Base-by-base conservation (phyloP, 2,113 vertebrate species). In the Todiramphus chloris region DNA sequence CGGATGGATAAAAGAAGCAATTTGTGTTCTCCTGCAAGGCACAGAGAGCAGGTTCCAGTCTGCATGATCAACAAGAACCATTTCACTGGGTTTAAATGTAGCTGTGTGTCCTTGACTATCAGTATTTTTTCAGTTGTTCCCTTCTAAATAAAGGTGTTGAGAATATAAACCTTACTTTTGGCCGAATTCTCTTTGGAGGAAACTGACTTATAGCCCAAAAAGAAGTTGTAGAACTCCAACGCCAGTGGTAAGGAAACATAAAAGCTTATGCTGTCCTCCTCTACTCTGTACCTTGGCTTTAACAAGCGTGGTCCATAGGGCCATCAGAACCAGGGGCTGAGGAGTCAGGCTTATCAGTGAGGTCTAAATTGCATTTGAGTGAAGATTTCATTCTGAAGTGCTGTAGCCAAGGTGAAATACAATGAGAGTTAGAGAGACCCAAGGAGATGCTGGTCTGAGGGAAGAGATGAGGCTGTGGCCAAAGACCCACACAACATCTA, bases 331-430 rank as follows among this genome's bases (percentile, higher is more conserved):
- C 25, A 13, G 35, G 80, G 55, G 31, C 8, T 1, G 25, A 51
- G 53, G 44, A 24, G 31, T 27, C 31, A 31, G 8, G 21, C 19
- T 37, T 6, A 11, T 12, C 0, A 2, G 4, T 25, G 3, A 18
- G 15, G 30, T 30, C 55, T 43, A 31, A 60, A 35, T 35, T 35
- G 60, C 16, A 1, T 48, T 13, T 39, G 70, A 39, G 37, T 11
- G 43, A 15, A 23, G 19, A 12, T 53, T 59, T 37, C 28, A 23
- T 33, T 35, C 9, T 33, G 58, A 74, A 63, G 33, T 27, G 28
- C 23, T 50, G 50, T 27, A 33, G n/a, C 60, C 60, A 41, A 39
- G 70, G 50, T 46, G 50, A 66, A 8, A n/a, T 64, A 37, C 8
- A 11, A 28, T 5, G 27, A 33, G 33, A 39, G 28, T 16, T 23